Percentiles rank a stretch among this genome's conserved stretches.
phyloP scores from a whole-genome alignment of 37 sponge, comb jelly and placozoan species.

The Halisarca cf. caerulea region DNA sequence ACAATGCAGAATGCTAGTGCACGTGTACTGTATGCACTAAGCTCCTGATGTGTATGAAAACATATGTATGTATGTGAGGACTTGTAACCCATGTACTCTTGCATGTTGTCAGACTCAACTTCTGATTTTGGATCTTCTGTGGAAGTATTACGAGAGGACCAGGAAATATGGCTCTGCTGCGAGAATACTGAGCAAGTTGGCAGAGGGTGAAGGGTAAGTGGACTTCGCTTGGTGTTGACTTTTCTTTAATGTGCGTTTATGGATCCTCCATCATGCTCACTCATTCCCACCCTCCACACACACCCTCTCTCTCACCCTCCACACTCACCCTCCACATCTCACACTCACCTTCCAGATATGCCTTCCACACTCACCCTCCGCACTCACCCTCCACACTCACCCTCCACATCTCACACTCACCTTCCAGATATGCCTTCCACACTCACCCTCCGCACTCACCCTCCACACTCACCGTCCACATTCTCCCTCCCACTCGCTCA shows the following conservation, averaged over 20 bases:
- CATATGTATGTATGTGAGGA: no score
- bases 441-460: background rate
- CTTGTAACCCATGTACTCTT: no score
- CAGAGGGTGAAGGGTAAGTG: slow-evolving; percentile 46
- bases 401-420: background rate
- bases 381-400: slow-evolving; percentile 10
- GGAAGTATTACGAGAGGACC: slow-evolving; percentile 95
- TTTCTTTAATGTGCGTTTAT: no score
- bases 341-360: no score
- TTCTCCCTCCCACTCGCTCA: background rate
- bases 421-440: background rate
- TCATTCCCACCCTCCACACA: no score
- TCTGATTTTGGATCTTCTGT: slow-evolving; percentile 64
- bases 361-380: background rate
- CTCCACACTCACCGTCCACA: background rate
- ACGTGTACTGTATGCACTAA: no score
- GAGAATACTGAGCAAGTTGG: slow-evolving; percentile 81
- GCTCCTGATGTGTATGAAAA: no score
- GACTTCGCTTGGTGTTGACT: no score
- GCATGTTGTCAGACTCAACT: background rate
- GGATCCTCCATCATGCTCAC: no score
- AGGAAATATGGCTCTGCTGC: slow-evolving; percentile 90
- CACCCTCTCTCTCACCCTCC: no score
- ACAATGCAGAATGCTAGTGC: no score
- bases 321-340: no score